Evolutionary conservation across 1,140 invertebrate genomes (phyloP).

Genomic region (Amphibalanus amphitrite): DNA sequence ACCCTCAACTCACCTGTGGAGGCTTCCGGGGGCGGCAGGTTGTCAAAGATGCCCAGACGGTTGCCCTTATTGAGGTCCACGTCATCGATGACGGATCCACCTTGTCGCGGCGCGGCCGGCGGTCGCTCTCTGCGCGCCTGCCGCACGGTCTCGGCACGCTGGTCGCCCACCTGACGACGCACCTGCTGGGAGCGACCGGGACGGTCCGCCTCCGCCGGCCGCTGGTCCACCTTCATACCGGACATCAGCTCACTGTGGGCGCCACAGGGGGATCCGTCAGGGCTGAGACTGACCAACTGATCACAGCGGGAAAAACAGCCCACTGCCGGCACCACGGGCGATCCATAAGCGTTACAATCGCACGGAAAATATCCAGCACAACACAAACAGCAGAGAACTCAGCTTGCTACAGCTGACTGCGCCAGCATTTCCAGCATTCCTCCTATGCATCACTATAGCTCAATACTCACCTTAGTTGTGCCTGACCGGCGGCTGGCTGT

Average conservation of each 20-base stretch:
- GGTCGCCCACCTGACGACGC: constrained; percentile 12
- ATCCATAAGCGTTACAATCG: too few species aligned
- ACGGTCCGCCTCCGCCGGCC: constrained; percentile 20
- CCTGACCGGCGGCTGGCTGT: constrained; percentile 17
- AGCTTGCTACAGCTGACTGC: too few species aligned
- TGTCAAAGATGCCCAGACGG: constrained; percentile 2
- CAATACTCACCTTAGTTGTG: constrained; percentile 14
- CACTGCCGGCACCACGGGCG: too few species aligned
- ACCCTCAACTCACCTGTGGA: too few species aligned
- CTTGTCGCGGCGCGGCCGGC: constrained; percentile 11
- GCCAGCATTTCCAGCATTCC: too few species aligned
- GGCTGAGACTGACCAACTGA: too few species aligned
- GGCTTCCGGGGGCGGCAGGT: too few species aligned
- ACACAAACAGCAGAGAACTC: too few species aligned
- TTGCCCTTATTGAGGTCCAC: constrained; percentile 2
- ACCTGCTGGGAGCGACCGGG: constrained; percentile 13
- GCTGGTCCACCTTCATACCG: constrained; percentile 53
- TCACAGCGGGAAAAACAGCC: too few species aligned
- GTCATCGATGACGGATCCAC: constrained; percentile 21
- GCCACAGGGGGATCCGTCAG: constrained; percentile 3
- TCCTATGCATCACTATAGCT: too few species aligned
- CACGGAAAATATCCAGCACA: too few species aligned
- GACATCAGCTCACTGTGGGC: constrained; percentile 43
- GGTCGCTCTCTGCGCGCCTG: constrained; percentile 23
- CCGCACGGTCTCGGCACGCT: constrained; percentile 25